phyloP scores from a whole-genome alignment of 2,888 invertebrate species.

The Cabera pusaria region DNA sequence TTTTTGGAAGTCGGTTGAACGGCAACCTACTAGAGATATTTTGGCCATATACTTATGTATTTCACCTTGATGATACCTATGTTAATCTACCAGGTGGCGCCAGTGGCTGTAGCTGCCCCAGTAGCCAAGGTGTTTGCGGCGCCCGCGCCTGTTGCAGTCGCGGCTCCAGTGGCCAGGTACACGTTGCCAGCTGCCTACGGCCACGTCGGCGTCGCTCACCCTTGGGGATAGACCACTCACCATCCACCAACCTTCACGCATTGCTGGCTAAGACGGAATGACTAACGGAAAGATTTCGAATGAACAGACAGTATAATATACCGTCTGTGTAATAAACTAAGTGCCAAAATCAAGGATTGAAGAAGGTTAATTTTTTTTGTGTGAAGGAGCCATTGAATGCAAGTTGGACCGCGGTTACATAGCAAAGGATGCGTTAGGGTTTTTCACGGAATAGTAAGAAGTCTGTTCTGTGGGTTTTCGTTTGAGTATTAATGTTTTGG shows the following conservation, averaged over 20 bases:
- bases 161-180: constrained; percentile 59
- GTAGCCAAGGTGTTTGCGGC: constrained; percentile 47
- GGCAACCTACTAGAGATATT: too few species aligned
- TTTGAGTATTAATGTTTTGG: constrained; percentile 22
- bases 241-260: constrained; percentile 31
- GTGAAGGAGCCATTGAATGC: constrained; percentile 13
- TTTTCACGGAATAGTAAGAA: too few species aligned
- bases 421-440: constrained; percentile 33
- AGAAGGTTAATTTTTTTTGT: too few species aligned
- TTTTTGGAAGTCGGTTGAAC: too few species aligned
- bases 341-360: constrained; percentile 17
- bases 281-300: constrained; percentile 18
- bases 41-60: too few species aligned
- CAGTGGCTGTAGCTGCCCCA: too few species aligned
- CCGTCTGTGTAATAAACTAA: too few species aligned
- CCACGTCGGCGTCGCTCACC: constrained; percentile 55
- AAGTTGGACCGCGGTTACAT: constrained; percentile 39
- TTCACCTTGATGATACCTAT: too few species aligned
- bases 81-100: too few species aligned
- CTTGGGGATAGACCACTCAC: constrained; percentile 61
- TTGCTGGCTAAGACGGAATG: constrained; percentile 38
- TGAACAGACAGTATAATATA: constrained; percentile 12
- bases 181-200: constrained; percentile 37
- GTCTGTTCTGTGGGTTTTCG: too few species aligned
- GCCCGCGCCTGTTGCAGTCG: constrained; percentile 62